Base-by-base conservation (phyloP, 1,140 invertebrate genomes). In the Formica exsecta region DNA sequence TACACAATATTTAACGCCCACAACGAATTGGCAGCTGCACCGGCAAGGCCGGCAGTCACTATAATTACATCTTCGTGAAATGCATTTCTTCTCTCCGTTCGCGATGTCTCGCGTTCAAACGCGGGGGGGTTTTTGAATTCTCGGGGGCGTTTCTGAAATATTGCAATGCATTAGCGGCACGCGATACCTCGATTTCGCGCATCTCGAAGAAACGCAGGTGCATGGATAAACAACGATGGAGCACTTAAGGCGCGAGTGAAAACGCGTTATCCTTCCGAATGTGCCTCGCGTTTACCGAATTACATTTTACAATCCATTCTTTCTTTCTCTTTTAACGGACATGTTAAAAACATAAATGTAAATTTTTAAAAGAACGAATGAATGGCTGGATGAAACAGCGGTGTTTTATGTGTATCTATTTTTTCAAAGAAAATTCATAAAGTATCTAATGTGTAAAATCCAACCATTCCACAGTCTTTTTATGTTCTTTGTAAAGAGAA, bases 1-100 rank as follows among this genome's bases (percentile, higher is more conserved):
- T 74, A 83, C 57, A 83, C 68, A 74, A 83, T 73, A 83, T 83
- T 70, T 54, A 68, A 83, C 79, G 79, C 79, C 79, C 29, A 83
- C 79, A 13, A 74, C 68, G 79, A 83, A 83, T 83, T 83, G 79
- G 66, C 79, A 81, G 79, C 79, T 74, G 68, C 57, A 38, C 41
- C 25, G 13, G 32, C 79, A 83, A 83, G 79, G 68, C 29, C 79
- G 79, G 79, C 68, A 44, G 68, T 74, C 68, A 62, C 79, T 74
- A 74, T 61, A 74, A 83, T 83, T 74, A 61, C 41, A 59, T 74
- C 38, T 83, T 29, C 29, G 68, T 83, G 68, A 83, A 83, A 83
- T 83, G 79, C 79, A 83, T 83, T 83, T 83, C 68, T 74, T 74
- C 77, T 71, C 36, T 22, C 16, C 38, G 25, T 29, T 32, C 25